Evolutionary conservation across 2,113 vertebrate genomes (phyloP).

Genomic region (Isichthys henryi): DNA sequence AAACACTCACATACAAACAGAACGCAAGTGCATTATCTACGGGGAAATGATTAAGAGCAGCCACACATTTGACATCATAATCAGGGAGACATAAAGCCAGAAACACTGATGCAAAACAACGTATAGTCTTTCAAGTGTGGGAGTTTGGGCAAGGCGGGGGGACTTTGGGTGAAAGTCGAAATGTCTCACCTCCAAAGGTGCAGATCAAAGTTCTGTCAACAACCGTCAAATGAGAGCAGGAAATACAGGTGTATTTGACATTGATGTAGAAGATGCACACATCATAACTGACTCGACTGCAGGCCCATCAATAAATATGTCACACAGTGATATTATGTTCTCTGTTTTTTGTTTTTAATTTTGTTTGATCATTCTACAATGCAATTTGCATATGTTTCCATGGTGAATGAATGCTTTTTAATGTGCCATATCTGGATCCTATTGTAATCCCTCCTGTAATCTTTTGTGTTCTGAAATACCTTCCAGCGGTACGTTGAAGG

Average conservation of each 20-base stretch:
- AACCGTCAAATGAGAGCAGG: background rate
- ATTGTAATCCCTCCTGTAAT: background rate
- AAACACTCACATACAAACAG: background rate
- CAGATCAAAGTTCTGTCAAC: constrained; percentile 7
- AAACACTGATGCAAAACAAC: background rate
- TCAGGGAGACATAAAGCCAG: background rate
- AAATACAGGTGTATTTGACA: background rate
- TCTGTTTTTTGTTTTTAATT: background rate
- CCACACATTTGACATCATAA: background rate
- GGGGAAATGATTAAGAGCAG: background rate
- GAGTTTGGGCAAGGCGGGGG: background rate
- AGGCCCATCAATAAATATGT: background rate
- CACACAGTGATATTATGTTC: background rate
- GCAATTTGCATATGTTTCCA: background rate
- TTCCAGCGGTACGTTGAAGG: background rate
- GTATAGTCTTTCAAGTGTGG: background rate
- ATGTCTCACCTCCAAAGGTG: background rate
- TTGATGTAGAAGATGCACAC: background rate
- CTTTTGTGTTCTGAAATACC: background rate
- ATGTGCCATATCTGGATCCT: background rate
- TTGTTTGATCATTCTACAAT: background rate
- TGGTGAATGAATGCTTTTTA: constrained; percentile 4
- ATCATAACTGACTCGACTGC: background rate
- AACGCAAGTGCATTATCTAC: background rate
- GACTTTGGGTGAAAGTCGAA: background rate